Conservation (phyloP, 2,113 vertebrate species). For the Gnathonemus longibarbis region DNA sequence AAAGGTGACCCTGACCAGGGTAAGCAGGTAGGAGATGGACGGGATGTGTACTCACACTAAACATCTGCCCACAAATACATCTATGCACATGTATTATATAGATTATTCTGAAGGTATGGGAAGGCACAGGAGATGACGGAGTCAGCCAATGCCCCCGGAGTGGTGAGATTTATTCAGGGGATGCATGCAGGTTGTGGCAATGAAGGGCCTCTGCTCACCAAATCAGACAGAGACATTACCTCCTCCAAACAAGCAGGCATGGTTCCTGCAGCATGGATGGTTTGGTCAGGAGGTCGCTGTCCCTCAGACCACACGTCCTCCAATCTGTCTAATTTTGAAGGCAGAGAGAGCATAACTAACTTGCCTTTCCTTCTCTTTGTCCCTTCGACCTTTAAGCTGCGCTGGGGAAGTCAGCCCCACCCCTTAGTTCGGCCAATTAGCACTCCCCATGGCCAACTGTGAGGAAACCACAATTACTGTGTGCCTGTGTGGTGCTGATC, state of each 20-base stretch:
- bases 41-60: not conserved
- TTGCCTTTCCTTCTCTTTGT: not conserved
- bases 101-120: not conserved
- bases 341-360: not conserved
- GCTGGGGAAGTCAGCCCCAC: not conserved
- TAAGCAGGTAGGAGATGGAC: not conserved
- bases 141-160: not conserved
- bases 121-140: not conserved
- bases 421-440: not conserved
- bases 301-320: not conserved
- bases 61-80: not conserved
- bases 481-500: not conserved
- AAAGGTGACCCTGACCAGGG: not conserved
- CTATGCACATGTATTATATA: not conserved
- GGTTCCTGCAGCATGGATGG: not conserved
- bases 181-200: not conserved
- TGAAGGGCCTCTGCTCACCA: not conserved
- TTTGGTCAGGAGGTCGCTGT: not conserved
- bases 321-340: not conserved
- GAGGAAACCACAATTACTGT: not conserved
- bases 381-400: not conserved
- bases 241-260: not conserved
- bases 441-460: not conserved
- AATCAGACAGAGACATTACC: not conserved
- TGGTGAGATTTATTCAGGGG: not conserved